Evolutionary conservation across 2,888 invertebrate genomes (phyloP).

Genomic region (Oscheius sp.): DNA sequence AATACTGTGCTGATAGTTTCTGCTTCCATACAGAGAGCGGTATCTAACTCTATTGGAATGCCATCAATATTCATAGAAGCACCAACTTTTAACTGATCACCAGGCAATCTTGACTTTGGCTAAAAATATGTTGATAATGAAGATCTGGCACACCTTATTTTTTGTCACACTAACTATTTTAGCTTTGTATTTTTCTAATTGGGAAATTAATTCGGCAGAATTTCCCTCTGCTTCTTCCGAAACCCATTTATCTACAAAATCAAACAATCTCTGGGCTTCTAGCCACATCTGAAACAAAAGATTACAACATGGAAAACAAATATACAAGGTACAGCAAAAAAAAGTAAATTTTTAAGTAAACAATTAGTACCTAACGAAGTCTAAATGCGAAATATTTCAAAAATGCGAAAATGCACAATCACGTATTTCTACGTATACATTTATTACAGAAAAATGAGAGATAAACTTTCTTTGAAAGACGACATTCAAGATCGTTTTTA

Average conservation of each 20-base stretch:
- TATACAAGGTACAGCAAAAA: too few species aligned
- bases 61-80: not conserved
- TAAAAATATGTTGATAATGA: not conserved
- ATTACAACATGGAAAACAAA: too few species aligned
- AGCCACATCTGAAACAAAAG: conserved; percentile 11
- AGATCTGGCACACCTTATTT: not conserved
- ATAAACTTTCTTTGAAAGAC: too few species aligned
- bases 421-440: too few species aligned
- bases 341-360: not conserved
- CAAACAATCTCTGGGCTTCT: conserved; percentile 20
- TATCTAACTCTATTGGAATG: conserved; percentile 6
- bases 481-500: too few species aligned
- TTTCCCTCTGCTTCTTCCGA: not conserved
- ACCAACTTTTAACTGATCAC: conserved; percentile 3
- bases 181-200: not conserved
- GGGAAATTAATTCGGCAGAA: not conserved
- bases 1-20: conserved; percentile 50
- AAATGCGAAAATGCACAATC: too few species aligned
- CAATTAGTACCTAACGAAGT: too few species aligned
- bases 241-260: conserved; percentile 1
- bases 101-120: conserved; percentile 5
- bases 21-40: conserved; percentile 33
- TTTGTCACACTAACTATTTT: conserved; percentile 5
- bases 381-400: too few species aligned
- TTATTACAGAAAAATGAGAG: too few species aligned